phyloP scores from a whole-genome alignment of 2,888 invertebrate genomes.

The Cephus runcator region DNA sequence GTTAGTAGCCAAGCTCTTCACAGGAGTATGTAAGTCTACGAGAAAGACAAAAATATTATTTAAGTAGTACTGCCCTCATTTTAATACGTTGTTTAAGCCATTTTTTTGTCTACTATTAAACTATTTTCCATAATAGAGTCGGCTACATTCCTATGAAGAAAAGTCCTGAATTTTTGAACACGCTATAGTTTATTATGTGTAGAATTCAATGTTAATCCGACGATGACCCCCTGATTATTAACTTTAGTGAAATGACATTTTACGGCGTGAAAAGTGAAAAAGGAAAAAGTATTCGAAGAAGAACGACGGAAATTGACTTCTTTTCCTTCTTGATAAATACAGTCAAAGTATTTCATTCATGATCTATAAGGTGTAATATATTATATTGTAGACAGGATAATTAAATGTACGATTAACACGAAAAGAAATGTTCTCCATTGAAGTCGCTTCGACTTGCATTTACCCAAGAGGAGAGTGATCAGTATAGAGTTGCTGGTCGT shows the following conservation, averaged over 20 bases:
- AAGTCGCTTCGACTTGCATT: constrained; percentile 24
- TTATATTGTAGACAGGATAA: neutral
- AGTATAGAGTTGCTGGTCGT: neutral
- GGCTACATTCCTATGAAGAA: neutral
- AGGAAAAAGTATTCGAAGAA: neutral
- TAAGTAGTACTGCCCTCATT: neutral
- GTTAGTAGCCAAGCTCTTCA: neutral
- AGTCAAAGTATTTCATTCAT: neutral
- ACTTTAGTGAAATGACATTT: constrained; percentile 1
- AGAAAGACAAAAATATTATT: neutral
- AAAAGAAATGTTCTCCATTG: constrained; percentile 11
- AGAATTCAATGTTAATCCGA: neutral
- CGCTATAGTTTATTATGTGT: neutral
- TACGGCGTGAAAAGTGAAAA: neutral
- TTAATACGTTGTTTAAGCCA: neutral
- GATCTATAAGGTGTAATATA: neutral
- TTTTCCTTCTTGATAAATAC: neutral
- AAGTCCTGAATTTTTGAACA: neutral
- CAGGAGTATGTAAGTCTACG: neutral
- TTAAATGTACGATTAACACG: neutral
- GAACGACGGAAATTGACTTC: neutral
- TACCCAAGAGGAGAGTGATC: constrained; percentile 9
- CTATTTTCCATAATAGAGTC: neutral
- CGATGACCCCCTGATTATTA: neutral
- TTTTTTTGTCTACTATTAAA: neutral